Base-by-base conservation (phyloP, 2,113 vertebrate genomes). In the Burhinus oedicnemus region DNA sequence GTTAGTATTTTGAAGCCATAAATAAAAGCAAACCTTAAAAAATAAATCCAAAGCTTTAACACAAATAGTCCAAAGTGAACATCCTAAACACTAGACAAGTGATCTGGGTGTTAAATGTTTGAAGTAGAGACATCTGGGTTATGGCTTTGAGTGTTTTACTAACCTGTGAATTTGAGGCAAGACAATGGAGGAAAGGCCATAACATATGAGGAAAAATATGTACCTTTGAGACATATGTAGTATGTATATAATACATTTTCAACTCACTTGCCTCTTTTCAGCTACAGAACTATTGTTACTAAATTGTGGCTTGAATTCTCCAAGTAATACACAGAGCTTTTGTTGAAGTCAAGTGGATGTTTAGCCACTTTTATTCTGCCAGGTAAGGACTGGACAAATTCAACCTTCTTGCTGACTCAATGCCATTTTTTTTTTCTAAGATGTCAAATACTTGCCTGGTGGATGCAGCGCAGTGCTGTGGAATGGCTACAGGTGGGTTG, bases 381-480 rank as follows among this genome's bases (percentile, higher is more conserved):
- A 27, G 51, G 14, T 13, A 32, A 40, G 16, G 36, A 29, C 13
- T 34, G 62, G 38, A 17, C 29, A 62, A 60, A 45, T 64, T n/a
- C 38, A 72, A 7, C 16, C 6, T 51, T 51, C 38, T 32, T 45
- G 22, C 15, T 12, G 21, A 64, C 6, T 20, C 26, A 9, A 10
- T 44, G 19, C 15, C 7, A 0, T 1, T 66, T 74, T 18, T 14
- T 14, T 74, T 71, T 44, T 2, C 21, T 30, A 49, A n/a, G 22
- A 8, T 86, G 34, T 54, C 42, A 34, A 6, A 4, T 38, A 62
- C 4, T 17, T 93, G 26, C 26, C 10, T 66, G 45, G 17, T 26
- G 58, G 34, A 34, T 61, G 42, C 20, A 38, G 78, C 32, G 7
- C 12, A 14, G 12, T 0, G 0, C 45, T 52, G 55, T 62, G 61